Conservation (phyloP, 92 coral and sea anemone genomes). For the Zoanthus sociatus region DNA sequence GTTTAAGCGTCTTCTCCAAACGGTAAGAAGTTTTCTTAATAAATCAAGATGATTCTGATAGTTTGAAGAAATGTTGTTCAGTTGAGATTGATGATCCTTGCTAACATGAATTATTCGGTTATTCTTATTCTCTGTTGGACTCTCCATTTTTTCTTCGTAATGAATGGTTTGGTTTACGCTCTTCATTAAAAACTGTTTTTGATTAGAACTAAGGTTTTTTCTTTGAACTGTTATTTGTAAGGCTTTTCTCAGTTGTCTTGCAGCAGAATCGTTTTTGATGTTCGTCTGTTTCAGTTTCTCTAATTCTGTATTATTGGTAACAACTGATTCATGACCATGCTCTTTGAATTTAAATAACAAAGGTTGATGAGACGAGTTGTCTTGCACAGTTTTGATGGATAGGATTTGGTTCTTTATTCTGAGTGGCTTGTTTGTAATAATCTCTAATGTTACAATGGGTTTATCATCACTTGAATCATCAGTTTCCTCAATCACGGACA, state of each 20-base stretch:
- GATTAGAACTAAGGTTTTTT: no score
- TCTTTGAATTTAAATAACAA: neutral
- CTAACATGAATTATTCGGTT: neutral
- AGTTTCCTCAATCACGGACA: slow-evolving; percentile 25
- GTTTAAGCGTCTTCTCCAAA: slow-evolving; percentile 2
- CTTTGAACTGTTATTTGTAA: neutral
- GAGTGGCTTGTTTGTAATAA: neutral
- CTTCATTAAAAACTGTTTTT: neutral
- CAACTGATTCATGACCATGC: neutral
- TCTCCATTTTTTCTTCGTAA: neutral
- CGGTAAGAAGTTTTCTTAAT: neutral
- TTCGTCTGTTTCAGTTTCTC: neutral
- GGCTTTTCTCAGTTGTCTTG: neutral
- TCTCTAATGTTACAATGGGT: neutral
- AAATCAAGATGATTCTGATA: slow-evolving; percentile 13
- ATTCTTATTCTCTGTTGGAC: neutral
- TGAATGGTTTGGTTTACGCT: neutral
- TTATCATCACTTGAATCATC: slow-evolving; percentile 30
- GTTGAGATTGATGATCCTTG: neutral
- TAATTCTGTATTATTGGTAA: neutral
- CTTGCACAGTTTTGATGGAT: neutral
- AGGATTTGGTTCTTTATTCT: neutral
- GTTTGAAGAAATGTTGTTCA: neutral
- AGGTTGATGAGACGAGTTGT: neutral
- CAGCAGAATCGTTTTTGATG: neutral